Percentiles rank a stretch among this genome's conserved stretches.
Evolutionary conservation across 2,888 invertebrate genomes (phyloP).

Genomic region (Caenorhabditis panamensis): DNA sequence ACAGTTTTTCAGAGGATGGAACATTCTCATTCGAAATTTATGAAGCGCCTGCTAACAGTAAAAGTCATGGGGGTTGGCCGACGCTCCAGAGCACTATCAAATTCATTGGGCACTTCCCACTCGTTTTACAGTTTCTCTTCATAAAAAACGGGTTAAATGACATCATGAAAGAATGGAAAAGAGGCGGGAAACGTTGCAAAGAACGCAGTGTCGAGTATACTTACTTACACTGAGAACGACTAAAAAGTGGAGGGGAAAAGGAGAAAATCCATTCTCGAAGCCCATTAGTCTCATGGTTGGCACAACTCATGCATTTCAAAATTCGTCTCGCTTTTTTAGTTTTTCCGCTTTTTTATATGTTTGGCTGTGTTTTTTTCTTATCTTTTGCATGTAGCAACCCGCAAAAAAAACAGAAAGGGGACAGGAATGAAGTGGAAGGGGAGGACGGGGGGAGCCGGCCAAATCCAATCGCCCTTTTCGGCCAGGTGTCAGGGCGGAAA

Average conservation of each 20-base stretch:
- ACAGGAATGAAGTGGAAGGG: not conserved
- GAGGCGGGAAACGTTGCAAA: conserved; percentile 30
- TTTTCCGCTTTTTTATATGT: conserved; percentile 36
- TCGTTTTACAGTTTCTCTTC: too few species aligned
- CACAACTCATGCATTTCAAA: conserved; percentile 58
- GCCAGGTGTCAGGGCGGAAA: conserved; percentile 37
- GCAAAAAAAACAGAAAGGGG: not conserved
- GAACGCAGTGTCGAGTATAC: conserved; percentile 26
- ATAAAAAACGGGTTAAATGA: too few species aligned
- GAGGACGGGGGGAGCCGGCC: not conserved
- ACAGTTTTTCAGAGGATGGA: not conserved
- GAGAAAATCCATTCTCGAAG: conserved; percentile 54
- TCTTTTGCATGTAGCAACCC: conserved; percentile 18
- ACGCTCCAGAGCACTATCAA: too few species aligned
- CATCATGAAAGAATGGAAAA: conserved; percentile 10
- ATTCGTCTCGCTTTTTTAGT: conserved; percentile 49
- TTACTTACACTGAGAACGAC: conserved; percentile 33
- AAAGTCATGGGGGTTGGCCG: too few species aligned
- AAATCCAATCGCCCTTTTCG: conserved; percentile 54
- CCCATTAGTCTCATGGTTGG: conserved; percentile 47
- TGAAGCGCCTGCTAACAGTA: not conserved
- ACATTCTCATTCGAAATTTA: not conserved
- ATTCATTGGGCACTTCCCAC: too few species aligned
- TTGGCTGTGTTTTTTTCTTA: conserved; percentile 36
- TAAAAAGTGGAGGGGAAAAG: conserved; percentile 17